Evolutionary conservation across 2,797 vertebrate genomes (phyloP).

Genomic region (Pelodytes ibericus): DNA sequence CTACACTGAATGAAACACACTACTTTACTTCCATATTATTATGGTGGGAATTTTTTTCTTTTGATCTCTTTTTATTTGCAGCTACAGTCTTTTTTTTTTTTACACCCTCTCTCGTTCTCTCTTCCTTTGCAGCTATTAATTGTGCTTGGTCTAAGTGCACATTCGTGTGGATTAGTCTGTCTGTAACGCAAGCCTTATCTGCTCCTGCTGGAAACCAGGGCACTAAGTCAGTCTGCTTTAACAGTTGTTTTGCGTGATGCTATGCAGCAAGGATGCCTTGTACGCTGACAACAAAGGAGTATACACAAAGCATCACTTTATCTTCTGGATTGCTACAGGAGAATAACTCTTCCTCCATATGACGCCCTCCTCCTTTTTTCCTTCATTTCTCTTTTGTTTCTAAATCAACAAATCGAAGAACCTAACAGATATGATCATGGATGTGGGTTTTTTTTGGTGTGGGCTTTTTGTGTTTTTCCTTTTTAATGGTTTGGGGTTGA

Average conservation of each 20-base stretch:
- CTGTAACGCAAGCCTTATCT: slow-evolving; percentile 76
- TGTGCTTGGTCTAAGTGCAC: slow-evolving; percentile 64
- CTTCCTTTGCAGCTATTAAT: slow-evolving; percentile 65
- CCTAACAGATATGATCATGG: slow-evolving; percentile 67
- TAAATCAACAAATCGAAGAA: slow-evolving; percentile 67
- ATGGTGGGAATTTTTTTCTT: slow-evolving; percentile 27
- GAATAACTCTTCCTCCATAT: slow-evolving; percentile 62
- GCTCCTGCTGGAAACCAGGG: slow-evolving; percentile 73
- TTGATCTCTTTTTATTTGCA: slow-evolving; percentile 43
- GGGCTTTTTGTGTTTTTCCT: slow-evolving; percentile 9
- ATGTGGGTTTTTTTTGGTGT: slow-evolving; percentile 55
- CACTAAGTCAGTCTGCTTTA: slow-evolving; percentile 69
- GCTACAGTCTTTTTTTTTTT: slow-evolving; percentile 51
- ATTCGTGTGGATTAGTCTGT: slow-evolving; percentile 78
- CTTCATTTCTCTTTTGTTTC: slow-evolving; percentile 60
- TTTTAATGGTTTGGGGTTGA: slow-evolving; percentile 70
- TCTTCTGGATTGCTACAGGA: slow-evolving; percentile 70
- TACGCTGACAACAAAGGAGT: slow-evolving; percentile 75
- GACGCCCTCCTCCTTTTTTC: slow-evolving; percentile 52
- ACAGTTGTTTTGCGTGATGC: slow-evolving; percentile 70
- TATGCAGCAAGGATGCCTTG: slow-evolving; percentile 69
- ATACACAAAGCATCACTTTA: slow-evolving; percentile 68
- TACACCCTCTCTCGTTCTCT: slow-evolving; percentile 34
- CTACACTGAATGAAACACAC: slow-evolving; percentile 64
- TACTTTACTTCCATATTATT: slow-evolving; percentile 61